A percentile compares a stretch with the other conserved stretches of the same genome.
These are phyloP conservation scores for Noctua pronuba DNA, from an alignment of 2,888 invertebrate genomes.

Conservation along the genomic window DNA sequence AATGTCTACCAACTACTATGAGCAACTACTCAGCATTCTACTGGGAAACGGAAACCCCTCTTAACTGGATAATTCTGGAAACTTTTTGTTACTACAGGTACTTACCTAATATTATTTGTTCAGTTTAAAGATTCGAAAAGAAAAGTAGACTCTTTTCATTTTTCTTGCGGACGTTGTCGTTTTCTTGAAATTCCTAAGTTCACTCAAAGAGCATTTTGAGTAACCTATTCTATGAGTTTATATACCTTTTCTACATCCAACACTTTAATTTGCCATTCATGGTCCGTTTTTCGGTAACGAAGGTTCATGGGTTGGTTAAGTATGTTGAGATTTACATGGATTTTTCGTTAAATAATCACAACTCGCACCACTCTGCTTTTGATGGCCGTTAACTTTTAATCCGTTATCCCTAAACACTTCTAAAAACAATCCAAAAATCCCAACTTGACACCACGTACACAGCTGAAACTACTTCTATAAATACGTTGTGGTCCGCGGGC, in stretches of 20 bases:
- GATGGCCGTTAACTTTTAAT: background rate
- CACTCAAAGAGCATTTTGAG: background rate
- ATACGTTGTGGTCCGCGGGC: background rate
- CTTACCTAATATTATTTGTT: background rate
- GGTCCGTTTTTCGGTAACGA: too few species aligned
- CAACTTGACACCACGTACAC: background rate
- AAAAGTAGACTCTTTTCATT: background rate
- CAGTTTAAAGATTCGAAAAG: slow-evolving; percentile 2
- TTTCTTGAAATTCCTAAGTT: background rate
- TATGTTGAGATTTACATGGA: background rate
- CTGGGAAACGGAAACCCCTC: slow-evolving; percentile 17
- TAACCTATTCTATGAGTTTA: background rate
- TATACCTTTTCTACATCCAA: background rate
- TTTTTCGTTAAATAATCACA: background rate
- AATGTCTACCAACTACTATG: slow-evolving; percentile 39
- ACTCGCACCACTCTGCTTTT: background rate
- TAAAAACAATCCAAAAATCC: background rate
- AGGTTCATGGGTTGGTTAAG: background rate
- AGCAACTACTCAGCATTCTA: slow-evolving; percentile 45
- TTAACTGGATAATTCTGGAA: slow-evolving; percentile 35
- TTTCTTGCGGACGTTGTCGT: background rate
- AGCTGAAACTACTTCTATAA: slow-evolving; percentile 5
- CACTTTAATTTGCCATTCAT: background rate
- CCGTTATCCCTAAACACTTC: background rate
- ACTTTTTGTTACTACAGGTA: slow-evolving; percentile 8